Conservation (phyloP, 1,140 invertebrate species). For the Stenopsyche tienmushanensis region DNA sequence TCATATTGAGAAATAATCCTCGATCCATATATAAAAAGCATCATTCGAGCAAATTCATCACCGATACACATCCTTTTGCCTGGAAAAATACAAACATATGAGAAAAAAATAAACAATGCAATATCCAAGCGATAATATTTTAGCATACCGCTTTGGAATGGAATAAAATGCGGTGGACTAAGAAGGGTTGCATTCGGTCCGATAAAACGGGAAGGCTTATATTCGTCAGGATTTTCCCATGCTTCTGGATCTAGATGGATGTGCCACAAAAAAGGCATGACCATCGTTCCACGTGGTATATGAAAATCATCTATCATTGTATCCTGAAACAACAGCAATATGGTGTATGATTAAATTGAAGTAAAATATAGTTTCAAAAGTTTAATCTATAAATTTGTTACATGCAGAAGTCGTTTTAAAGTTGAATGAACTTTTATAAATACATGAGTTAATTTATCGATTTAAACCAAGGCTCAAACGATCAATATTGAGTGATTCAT, state of each 20-base stretch:
- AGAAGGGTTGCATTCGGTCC: constrained; percentile 62
- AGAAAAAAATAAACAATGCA: constrained; percentile 16
- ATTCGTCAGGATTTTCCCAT: constrained; percentile 73
- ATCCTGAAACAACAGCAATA: constrained; percentile 52
- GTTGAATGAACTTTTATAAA: no score
- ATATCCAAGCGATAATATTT: no score
- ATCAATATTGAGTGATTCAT: no score
- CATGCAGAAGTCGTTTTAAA: no score
- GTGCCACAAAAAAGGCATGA: constrained; percentile 78
- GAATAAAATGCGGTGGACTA: constrained; percentile 73
- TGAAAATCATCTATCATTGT: constrained; percentile 60
- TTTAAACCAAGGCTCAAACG: no score
- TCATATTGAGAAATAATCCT: constrained; percentile 66
- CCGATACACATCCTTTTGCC: constrained; percentile 85
- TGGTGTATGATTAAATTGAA: no score
- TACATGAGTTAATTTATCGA: no score
- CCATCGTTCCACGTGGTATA: constrained; percentile 62
- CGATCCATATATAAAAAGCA: constrained; percentile 66
- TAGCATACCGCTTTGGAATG: constrained; percentile 74
- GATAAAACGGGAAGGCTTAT: constrained; percentile 73
- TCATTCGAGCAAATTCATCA: constrained; percentile 78
- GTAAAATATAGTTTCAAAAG: neutral
- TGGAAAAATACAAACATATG: constrained; percentile 51
- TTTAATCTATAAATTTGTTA: no score
- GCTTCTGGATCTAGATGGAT: constrained; percentile 73